phyloP scores from a whole-genome alignment of 2,888 invertebrate genomes.

The Autographa gamma region DNA sequence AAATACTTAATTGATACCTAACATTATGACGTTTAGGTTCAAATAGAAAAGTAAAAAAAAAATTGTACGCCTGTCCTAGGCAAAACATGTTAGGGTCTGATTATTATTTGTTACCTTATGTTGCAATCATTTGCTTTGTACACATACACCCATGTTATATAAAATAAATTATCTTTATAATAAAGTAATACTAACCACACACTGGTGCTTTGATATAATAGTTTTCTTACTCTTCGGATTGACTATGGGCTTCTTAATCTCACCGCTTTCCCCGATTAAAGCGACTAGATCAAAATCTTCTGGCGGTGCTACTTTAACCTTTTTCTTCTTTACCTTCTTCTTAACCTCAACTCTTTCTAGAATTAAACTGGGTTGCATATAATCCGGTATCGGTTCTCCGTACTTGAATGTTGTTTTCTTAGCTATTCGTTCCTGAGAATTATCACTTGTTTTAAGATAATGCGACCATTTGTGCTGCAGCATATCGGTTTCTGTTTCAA shows the following conservation, averaged over 20 bases:
- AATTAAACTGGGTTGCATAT: slow-evolving; percentile 70
- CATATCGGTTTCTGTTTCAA: slow-evolving; percentile 77
- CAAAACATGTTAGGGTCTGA: no score
- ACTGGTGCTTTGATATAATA: slow-evolving; percentile 74
- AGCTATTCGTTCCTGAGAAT: slow-evolving; percentile 60
- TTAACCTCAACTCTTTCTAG: slow-evolving; percentile 66
- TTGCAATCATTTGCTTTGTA: no score
- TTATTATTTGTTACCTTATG: no score
- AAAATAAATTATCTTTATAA: no score
- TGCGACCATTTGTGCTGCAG: slow-evolving; percentile 83
- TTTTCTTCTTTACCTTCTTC: slow-evolving; percentile 19
- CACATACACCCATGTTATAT: no score
- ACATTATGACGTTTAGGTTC: no score
- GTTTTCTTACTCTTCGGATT: slow-evolving; percentile 74
- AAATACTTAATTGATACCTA: no score
- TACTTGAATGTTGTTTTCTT: slow-evolving; percentile 64
- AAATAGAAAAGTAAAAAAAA: no score
- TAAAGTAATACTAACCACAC: slow-evolving; percentile 68
- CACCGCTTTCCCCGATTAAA: slow-evolving; percentile 39
- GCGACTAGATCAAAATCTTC: slow-evolving; percentile 48
- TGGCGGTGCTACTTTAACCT: neutral
- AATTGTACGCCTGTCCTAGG: no score
- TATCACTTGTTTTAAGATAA: slow-evolving; percentile 73
- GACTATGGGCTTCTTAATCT: slow-evolving; percentile 67
- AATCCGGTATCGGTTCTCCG: slow-evolving; percentile 69